Base-by-base conservation (phyloP, 2,113 vertebrate species). In the Mesoclemmys tuberculata region DNA sequence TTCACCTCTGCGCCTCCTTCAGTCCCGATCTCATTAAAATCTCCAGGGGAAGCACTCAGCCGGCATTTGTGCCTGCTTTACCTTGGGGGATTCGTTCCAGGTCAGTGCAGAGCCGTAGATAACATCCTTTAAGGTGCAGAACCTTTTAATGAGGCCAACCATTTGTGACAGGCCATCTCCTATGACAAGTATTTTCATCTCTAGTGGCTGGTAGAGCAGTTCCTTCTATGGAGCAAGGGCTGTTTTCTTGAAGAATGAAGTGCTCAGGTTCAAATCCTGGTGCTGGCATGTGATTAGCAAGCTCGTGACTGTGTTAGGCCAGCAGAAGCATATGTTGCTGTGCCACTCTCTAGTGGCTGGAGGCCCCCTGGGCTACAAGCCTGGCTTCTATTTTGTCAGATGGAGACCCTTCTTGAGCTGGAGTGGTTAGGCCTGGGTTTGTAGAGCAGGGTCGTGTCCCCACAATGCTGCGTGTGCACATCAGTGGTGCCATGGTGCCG, bases 391-490 rank as follows among this genome's bases (percentile, higher is more conserved):
- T 46, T 41, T 91, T 49, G 19, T n/a, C 58, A 5, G 0, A 2
- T 35, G 22, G 27, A 4, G 61, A 78, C 27, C 56, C 56, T 89
- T 41, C 55, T 86, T 48, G 10, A 77, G 12, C 41, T 44, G 21
- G 24, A 41, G 68, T 75, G 22, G 24, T 44, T 19, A n/a, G 61
- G 35, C 35, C 8, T 35, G 61, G 16, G 61, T 35, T 35, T 74
- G 18, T 75, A 44, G 71, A 27, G 71, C 41, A 46, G 41, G 41
- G 6, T 77, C 44, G 74, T 84, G 51, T 27, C 58, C 14, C 16
- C 0, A 0, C 0, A 1, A 52, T 79, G 87, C 2, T 16, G 31
- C 18, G 52, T 0, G 0, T 19, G 21, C 0, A 1, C 0, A 4
- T 29, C 64, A 80, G 3, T 18, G 71, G 38, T 44, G n/a, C 56